Conservation (phyloP, 2,113 vertebrate genomes). For the Psephotus haematonotus region DNA sequence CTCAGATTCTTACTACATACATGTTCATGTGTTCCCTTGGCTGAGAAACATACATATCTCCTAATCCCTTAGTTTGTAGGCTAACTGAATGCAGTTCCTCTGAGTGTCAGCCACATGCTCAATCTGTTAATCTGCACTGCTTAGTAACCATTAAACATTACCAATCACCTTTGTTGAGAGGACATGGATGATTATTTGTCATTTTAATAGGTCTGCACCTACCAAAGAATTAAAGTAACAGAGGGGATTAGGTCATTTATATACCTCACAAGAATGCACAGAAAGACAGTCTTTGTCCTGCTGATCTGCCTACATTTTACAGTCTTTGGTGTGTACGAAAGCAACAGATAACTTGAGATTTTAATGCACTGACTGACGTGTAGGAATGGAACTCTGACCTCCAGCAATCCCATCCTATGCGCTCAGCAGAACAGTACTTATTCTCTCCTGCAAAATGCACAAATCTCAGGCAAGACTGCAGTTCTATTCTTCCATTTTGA, state of each 20-base stretch:
- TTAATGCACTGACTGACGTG: neutral
- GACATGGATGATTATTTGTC: neutral
- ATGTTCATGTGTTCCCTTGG: neutral
- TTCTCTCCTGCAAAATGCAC: neutral
- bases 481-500: neutral
- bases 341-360: neutral
- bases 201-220: neutral
- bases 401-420: neutral
- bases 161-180: neutral
- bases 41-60: neutral
- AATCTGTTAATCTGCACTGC: neutral
- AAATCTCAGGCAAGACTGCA: neutral
- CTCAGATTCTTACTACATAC: neutral
- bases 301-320: neutral
- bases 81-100: neutral
- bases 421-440: neutral
- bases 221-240: neutral
- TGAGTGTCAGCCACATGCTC: neutral
- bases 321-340: neutral
- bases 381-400: slow-evolving; percentile 24
- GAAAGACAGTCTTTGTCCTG: neutral
- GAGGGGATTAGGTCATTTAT: neutral
- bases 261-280: neutral
- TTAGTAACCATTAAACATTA: neutral
- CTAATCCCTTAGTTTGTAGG: neutral